These are phyloP conservation scores for Oligia latruncula DNA, from an alignment of 2,888 invertebrate genomes.

Conservation along the genomic window DNA sequence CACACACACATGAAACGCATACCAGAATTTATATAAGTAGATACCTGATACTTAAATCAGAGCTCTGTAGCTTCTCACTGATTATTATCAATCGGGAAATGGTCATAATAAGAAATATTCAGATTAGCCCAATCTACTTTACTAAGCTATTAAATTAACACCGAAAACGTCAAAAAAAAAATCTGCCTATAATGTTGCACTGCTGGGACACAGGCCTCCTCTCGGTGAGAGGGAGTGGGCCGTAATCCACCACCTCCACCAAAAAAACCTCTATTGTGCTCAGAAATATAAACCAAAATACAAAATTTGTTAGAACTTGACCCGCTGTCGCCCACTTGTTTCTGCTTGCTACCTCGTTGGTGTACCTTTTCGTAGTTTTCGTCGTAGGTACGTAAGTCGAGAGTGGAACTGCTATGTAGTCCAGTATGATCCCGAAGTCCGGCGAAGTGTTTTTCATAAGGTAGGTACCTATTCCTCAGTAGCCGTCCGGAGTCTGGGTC, in stretches of 20 bases:
- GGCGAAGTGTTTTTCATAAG: not conserved
- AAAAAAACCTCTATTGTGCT: not conserved
- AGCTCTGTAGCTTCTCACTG: too few species aligned
- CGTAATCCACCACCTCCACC: too few species aligned
- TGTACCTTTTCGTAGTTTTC: not conserved
- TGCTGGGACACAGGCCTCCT: too few species aligned
- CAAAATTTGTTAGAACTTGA: not conserved
- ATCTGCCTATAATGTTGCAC: too few species aligned
- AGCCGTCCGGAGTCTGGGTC: not conserved
- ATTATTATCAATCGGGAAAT: not conserved
- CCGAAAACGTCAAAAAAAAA: too few species aligned
- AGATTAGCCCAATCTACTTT: not conserved
- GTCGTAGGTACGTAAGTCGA: not conserved
- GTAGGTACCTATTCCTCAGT: not conserved
- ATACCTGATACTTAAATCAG: too few species aligned
- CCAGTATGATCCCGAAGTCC: not conserved
- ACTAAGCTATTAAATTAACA: not conserved
- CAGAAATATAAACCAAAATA: not conserved
- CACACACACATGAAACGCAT: too few species aligned
- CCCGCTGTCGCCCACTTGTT: not conserved
- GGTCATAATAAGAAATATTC: not conserved
- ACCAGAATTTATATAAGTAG: too few species aligned
- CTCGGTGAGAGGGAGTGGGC: too few species aligned
- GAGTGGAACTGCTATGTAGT: not conserved
- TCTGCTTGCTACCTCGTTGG: not conserved